Evolutionary conservation across 2,888 invertebrate species (phyloP).

Genomic region (Strigamia crassipes): DNA sequence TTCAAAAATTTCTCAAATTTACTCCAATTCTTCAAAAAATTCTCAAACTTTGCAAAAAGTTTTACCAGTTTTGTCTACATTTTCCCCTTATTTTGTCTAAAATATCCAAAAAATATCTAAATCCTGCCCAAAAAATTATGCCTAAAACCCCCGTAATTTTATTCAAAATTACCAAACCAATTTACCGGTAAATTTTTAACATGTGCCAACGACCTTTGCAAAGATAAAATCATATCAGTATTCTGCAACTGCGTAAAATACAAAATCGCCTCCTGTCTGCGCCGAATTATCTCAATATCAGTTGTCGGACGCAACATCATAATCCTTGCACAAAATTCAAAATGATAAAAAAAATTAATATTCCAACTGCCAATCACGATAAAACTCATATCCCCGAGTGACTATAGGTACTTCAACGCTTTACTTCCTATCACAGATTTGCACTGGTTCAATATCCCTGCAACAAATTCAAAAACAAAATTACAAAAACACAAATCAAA

Average conservation of each 20-base stretch:
- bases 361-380: not conserved
- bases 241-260: slow-evolving; percentile 70
- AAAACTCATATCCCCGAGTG: not conserved
- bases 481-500: not conserved
- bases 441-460: slow-evolving; percentile 70
- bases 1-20: too few relatives aligned
- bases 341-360: slow-evolving; percentile 44
- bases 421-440: slow-evolving; percentile 71
- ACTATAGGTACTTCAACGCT: slow-evolving; percentile 65
- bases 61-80: too few relatives aligned
- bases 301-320: slow-evolving; percentile 74
- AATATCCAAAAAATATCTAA: too few relatives aligned
- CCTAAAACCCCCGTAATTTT: too few relatives aligned
- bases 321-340: slow-evolving; percentile 62
- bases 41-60: too few relatives aligned
- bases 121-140: too few relatives aligned
- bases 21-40: too few relatives aligned
- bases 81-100: too few relatives aligned
- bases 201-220: slow-evolving; percentile 67
- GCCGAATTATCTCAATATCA: slow-evolving; percentile 65
- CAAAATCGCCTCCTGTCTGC: slow-evolving; percentile 71
- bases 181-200: slow-evolving; percentile 69
- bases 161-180: too few relatives aligned
- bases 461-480: slow-evolving; percentile 45
- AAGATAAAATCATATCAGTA: slow-evolving; percentile 67